Evolutionary conservation across 1,140 invertebrate species (phyloP).

Genomic region (Eriosoma lanigerum): DNA sequence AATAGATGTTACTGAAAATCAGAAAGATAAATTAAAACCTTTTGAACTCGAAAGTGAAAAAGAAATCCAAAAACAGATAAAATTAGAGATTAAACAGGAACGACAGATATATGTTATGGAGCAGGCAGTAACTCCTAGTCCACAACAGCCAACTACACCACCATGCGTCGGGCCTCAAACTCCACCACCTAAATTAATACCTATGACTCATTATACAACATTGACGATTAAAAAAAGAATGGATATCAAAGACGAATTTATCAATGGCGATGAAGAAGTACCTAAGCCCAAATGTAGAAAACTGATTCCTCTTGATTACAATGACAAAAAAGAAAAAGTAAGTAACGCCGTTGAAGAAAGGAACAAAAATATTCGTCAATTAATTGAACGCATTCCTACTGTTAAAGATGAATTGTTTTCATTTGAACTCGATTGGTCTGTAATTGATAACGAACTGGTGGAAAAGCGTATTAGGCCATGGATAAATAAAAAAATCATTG

Average conservation of each 20-base stretch:
- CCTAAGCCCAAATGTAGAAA: slow-evolving; percentile 68
- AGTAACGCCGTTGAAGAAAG: slow-evolving; percentile 89
- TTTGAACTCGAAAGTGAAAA: slow-evolving; percentile 59
- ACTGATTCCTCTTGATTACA: slow-evolving; percentile 78
- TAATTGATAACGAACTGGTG: slow-evolving; percentile 87
- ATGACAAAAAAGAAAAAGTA: slow-evolving; percentile 67
- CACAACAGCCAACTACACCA: slow-evolving; percentile 9
- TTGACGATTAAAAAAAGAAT: slow-evolving; percentile 71
- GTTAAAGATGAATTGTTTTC: slow-evolving; percentile 94
- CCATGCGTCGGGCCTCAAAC: slow-evolving; percentile 47
- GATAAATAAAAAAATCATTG: slow-evolving; percentile 99
- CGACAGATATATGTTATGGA: slow-evolving; percentile 39
- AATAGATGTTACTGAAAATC: slow-evolving; percentile 68
- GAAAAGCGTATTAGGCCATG: slow-evolving; percentile 96
- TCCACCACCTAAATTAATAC: slow-evolving; percentile 33
- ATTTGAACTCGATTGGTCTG: slow-evolving; percentile 88
- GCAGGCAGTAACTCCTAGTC: slow-evolving; percentile 26
- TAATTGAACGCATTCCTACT: slow-evolving; percentile 98
- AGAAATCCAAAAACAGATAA: slow-evolving; percentile 53
- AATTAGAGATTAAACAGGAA: slow-evolving; percentile 45
- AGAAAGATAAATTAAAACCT: slow-evolving; percentile 62
- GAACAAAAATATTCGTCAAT: slow-evolving; percentile 89
- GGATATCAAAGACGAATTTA: slow-evolving; percentile 86
- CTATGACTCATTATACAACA: slow-evolving; percentile 23
- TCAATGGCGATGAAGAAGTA: slow-evolving; percentile 78